Conservation (phyloP, 2,113 vertebrate genomes). For the Burhinus bistriatus region DNA sequence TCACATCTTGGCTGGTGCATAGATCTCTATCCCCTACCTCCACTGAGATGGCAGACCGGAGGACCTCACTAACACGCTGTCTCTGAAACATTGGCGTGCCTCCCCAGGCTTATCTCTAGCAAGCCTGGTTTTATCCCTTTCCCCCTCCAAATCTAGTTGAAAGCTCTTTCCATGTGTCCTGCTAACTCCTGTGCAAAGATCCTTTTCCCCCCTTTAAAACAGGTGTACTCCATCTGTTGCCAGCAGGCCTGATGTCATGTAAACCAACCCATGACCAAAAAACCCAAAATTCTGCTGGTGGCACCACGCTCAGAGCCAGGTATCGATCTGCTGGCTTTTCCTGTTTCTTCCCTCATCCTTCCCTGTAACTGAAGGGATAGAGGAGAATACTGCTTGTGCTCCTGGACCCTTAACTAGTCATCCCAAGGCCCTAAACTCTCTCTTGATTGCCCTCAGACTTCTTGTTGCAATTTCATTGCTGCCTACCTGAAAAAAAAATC, state of each 20-base stretch:
- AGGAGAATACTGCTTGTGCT: not conserved
- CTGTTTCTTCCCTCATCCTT: not conserved
- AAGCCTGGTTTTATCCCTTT: too few species aligned
- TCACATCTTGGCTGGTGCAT: too few species aligned
- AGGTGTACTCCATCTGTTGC: not conserved
- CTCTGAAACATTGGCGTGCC: too few species aligned
- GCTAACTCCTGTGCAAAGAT: not conserved
- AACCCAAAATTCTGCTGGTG: not conserved
- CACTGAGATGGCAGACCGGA: too few species aligned
- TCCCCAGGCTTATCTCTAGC: too few species aligned
- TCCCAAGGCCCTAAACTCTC: not conserved
- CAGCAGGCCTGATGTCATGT: not conserved
- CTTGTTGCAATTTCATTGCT: not conserved
- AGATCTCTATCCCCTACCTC: too few species aligned
- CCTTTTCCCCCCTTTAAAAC: not conserved
- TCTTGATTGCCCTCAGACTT: not conserved
- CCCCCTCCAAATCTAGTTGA: too few species aligned
- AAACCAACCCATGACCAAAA: not conserved
- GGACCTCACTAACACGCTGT: too few species aligned
- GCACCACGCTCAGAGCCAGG: not conserved
- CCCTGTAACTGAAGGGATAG: not conserved
- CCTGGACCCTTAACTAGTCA: not conserved
- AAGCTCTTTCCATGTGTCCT: not conserved
- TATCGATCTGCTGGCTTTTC: not conserved
- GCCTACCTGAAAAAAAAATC: not conserved